A percentile compares a stretch with the other conserved stretches of the same genome.
phyloP scores from a whole-genome alignment of 2,113 vertebrate species.

The Strigops habroptila region DNA sequence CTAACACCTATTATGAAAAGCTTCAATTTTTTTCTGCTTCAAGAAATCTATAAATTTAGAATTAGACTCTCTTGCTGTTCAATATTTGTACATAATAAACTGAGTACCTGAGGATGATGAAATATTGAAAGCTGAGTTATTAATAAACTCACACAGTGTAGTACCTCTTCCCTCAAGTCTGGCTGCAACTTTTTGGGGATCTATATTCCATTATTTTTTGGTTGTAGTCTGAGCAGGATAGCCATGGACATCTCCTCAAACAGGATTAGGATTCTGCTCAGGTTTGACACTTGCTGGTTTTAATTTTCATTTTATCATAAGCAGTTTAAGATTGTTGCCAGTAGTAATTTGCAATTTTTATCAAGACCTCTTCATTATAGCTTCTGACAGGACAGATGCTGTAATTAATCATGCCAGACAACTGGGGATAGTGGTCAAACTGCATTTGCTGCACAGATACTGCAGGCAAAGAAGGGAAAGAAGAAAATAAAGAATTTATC shows the following conservation, averaged over 20 bases:
- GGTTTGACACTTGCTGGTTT: conserved; percentile 91
- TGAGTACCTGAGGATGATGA: conserved; percentile 81
- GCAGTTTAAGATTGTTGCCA: conserved; percentile 98
- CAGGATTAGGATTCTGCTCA: conserved; percentile 92
- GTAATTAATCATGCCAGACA: conserved; percentile 96
- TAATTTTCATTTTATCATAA: conserved; percentile 99
- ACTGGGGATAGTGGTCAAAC: conserved; percentile 85
- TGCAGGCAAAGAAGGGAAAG: conserved; percentile 12
- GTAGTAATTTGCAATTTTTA: conserved; percentile 97
- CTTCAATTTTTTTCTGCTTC: conserved; percentile 66
- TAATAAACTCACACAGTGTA: conserved; percentile 80
- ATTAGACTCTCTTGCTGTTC: conserved; percentile 79
- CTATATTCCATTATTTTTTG: conserved; percentile 72
- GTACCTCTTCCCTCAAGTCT: conserved; percentile 83
- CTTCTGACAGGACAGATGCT: conserved; percentile 99
- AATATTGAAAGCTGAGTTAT: conserved; percentile 88
- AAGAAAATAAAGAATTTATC: conserved; percentile 42
- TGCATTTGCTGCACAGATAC: conserved; percentile 71
- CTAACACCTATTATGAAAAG: conserved; percentile 67
- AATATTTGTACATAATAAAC: conserved; percentile 93
- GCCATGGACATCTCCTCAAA: conserved; percentile 71
- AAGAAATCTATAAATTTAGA: conserved; percentile 78
- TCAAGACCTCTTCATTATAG: conserved; percentile 94
- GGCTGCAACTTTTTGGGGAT: conserved; percentile 77
- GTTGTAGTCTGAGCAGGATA: conserved; percentile 71